phyloP scores from a whole-genome alignment of 2,113 vertebrate species.

The Murina feae region DNA sequence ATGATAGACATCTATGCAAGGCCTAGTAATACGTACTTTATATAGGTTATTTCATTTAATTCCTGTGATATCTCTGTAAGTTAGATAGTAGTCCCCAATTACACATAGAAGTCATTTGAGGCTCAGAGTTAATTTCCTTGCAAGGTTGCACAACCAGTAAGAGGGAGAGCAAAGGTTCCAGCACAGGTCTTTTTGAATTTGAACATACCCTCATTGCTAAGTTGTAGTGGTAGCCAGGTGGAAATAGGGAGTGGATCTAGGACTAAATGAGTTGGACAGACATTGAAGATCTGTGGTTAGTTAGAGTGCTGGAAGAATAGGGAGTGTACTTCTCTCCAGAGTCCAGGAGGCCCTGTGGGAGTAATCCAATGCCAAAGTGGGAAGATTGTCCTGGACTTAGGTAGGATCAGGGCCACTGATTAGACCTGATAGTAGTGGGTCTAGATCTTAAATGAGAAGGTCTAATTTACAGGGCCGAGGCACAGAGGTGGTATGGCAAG shows the following conservation, averaged over 20 bases:
- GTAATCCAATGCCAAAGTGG: not conserved
- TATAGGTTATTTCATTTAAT: not conserved
- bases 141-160: not conserved
- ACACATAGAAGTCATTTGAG: not conserved
- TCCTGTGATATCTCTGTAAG: not conserved
- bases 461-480: not conserved
- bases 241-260: not conserved
- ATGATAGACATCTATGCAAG: not conserved
- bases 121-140: not conserved
- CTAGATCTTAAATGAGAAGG: not conserved
- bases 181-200: not conserved
- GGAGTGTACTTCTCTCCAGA: not conserved
- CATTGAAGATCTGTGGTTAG: not conserved
- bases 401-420: not conserved
- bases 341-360: not conserved
- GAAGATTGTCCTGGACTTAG: not conserved
- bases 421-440: not conserved
- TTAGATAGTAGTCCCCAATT: not conserved
- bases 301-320: not conserved
- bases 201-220: not conserved
- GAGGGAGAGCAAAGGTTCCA: not conserved
- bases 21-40: not conserved
- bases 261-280: not conserved
- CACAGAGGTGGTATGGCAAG: not conserved
- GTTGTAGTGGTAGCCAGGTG: not conserved